These are phyloP conservation scores for Antheraea mylitta DNA, from an alignment of 1,140 invertebrate species.

Conservation along the genomic window DNA sequence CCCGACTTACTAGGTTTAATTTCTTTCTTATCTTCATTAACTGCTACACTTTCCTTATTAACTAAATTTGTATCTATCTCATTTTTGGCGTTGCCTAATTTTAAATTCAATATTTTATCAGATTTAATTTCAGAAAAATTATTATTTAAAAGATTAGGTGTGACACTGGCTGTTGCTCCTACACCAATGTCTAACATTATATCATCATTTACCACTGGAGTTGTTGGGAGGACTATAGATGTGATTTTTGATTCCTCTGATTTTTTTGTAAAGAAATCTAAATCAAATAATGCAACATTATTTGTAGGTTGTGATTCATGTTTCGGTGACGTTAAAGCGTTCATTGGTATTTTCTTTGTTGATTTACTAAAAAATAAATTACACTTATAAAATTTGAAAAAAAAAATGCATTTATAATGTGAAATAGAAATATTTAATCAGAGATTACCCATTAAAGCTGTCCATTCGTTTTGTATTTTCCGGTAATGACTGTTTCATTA, in stretches of 20 bases:
- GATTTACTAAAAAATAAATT: slow-evolving; percentile 73
- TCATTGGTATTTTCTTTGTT: slow-evolving; percentile 85
- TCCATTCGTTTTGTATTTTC: slow-evolving; percentile 61
- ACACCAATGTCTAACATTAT: slow-evolving; percentile 79
- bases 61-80: slow-evolving; percentile 26
- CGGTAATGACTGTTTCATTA: slow-evolving; percentile 86
- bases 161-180: slow-evolving; percentile 29
- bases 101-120: slow-evolving; percentile 57
- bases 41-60: slow-evolving; percentile 34
- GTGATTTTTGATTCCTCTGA: slow-evolving; percentile 30
- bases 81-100: slow-evolving; percentile 38
- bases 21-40: slow-evolving; percentile 20
- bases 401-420: background rate
- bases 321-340: slow-evolving; percentile 77
- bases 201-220: slow-evolving; percentile 68
- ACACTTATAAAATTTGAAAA: background rate
- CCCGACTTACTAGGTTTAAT: slow-evolving; percentile 21
- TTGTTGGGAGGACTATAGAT: slow-evolving; percentile 23
- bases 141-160: slow-evolving; percentile 25
- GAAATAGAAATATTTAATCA: background rate
- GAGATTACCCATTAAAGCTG: slow-evolving; percentile 62
- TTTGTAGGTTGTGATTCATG: slow-evolving; percentile 38
- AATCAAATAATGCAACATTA: slow-evolving; percentile 56
- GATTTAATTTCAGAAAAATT: slow-evolving; percentile 33
- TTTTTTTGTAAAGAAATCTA: slow-evolving; percentile 73